Conservation (phyloP, 30 jellyfish, hydroid and myxozoan species). For the Nemopilema nomurai region DNA sequence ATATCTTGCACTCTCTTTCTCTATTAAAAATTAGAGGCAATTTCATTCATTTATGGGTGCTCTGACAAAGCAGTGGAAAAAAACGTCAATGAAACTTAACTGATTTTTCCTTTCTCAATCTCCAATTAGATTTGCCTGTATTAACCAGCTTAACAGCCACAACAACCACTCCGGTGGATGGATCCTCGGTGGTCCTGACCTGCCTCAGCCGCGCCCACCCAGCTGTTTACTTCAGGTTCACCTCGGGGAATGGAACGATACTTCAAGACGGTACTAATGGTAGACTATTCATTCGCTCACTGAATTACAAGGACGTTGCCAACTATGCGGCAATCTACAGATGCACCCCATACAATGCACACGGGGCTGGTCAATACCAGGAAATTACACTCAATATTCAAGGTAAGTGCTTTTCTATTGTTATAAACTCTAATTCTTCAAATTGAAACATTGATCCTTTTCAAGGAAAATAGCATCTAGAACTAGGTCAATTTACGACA, state of each 20-base stretch:
- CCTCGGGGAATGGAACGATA: not conserved
- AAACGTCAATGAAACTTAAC: too few relatives aligned
- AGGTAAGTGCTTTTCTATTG: slow-evolving; percentile 31
- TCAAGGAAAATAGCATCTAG: not conserved
- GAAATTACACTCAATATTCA: slow-evolving; percentile 26
- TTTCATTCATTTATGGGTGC: not conserved
- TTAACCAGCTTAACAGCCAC: slow-evolving; percentile 11
- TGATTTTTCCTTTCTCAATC: not conserved
- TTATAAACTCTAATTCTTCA: not conserved
- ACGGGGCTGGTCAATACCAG: slow-evolving; percentile 37
- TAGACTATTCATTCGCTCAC: not conserved
- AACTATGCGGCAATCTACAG: slow-evolving; percentile 28
- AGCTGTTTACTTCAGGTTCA: slow-evolving; percentile 19
- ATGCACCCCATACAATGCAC: slow-evolving; percentile 54
- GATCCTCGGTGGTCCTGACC: slow-evolving; percentile 9
- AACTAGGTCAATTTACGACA: too few relatives aligned
- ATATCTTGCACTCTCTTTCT: too few relatives aligned
- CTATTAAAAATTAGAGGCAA: not conserved
- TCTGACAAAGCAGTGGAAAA: not conserved
- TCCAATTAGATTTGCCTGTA: slow-evolving; percentile 23
- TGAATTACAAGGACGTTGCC: not conserved
- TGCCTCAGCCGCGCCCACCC: slow-evolving; percentile 31
- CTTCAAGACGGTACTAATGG: not conserved
- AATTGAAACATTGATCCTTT: not conserved
- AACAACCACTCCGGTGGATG: slow-evolving; percentile 9